These are phyloP conservation scores for Limanda limanda DNA, from an alignment of 2,113 vertebrate genomes.

Conservation along the genomic window DNA sequence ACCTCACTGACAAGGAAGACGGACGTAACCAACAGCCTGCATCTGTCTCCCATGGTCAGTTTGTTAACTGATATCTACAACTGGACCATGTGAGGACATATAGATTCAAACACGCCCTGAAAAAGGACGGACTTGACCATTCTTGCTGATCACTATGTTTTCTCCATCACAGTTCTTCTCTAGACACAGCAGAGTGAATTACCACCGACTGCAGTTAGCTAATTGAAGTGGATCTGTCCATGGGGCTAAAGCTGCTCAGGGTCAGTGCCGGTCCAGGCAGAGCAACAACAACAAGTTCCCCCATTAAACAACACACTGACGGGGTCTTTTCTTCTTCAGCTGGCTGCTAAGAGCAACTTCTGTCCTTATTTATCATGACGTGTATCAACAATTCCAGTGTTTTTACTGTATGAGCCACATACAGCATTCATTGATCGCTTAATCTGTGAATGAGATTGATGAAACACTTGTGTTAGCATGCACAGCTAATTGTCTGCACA, in stretches of 20 bases:
- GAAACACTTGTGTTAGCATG: constrained; percentile 26
- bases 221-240: constrained; percentile 46
- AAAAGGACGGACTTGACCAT: too few species aligned
- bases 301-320: constrained; percentile 33
- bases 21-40: too few species aligned
- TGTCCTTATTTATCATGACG: constrained; percentile 16
- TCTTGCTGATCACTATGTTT: background rate
- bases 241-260: constrained; percentile 28
- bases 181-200: constrained; percentile 46
- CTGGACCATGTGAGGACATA: too few species aligned
- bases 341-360: background rate
- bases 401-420: constrained; percentile 17
- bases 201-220: constrained; percentile 48
- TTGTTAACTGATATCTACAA: too few species aligned
- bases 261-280: constrained; percentile 39
- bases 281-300: constrained; percentile 25
- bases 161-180: background rate
- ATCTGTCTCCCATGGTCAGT: too few species aligned
- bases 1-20: too few species aligned
- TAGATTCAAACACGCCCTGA: too few species aligned
- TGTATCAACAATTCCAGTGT: constrained; percentile 19
- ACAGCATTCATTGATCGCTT: constrained; percentile 26
- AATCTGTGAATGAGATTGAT: constrained; percentile 22
- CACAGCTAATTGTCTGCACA: constrained; percentile 18
- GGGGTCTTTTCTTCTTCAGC: constrained; percentile 35